Percentiles rank a stretch among this genome's conserved stretches.
phyloP scores from a whole-genome alignment of 2,888 invertebrate species.

The Lucinisca nassula region DNA sequence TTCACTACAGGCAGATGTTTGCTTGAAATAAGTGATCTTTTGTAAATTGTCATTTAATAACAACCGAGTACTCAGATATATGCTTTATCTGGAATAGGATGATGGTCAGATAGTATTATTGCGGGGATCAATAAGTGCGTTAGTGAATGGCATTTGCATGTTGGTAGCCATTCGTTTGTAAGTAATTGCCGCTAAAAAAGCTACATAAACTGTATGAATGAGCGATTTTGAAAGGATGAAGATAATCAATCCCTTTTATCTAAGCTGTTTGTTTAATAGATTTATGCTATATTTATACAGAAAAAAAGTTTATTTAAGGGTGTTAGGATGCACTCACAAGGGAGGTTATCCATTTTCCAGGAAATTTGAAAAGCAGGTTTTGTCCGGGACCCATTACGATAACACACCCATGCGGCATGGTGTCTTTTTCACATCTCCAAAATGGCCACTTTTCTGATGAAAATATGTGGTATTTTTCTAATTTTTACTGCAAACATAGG shows the following conservation, averaged over 20 bases:
- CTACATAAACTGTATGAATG: neutral
- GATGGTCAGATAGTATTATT: neutral
- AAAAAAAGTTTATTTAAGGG: neutral
- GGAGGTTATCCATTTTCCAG: no score
- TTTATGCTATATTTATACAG: neutral
- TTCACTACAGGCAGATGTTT: neutral
- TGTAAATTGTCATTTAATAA: neutral
- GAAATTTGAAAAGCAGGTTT: no score
- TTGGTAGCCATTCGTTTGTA: neutral
- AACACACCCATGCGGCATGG: no score
- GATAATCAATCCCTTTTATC: slow-evolving; percentile 7
- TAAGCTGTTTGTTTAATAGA: neutral
- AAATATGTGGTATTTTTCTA: no score
- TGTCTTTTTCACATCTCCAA: no score
- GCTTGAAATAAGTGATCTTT: neutral
- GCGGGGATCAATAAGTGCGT: neutral
- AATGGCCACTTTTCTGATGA: no score
- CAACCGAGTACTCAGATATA: neutral
- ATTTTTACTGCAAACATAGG: no score
- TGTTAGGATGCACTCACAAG: no score
- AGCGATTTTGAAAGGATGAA: neutral
- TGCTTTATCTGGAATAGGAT: neutral
- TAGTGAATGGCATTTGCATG: slow-evolving; percentile 9
- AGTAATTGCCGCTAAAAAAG: neutral
- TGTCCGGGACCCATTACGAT: no score